These are phyloP conservation scores for Epinotia bilunana DNA, from an alignment of 2,888 invertebrate species.

Conservation along the genomic window DNA sequence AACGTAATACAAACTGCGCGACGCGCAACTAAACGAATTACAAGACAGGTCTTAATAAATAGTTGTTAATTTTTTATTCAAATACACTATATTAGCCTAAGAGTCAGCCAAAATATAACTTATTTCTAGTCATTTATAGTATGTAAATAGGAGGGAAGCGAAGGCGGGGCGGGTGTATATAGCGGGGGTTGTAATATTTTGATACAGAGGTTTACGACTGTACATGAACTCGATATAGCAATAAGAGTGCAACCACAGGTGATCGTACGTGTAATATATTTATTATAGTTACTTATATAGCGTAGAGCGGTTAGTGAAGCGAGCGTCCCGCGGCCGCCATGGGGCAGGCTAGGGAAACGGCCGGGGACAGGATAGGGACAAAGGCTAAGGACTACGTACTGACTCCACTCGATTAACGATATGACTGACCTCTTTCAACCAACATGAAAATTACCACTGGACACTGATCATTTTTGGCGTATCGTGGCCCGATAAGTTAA, in stretches of 20 bases:
- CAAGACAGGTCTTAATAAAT: slow-evolving; percentile 68
- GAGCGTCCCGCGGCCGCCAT: slow-evolving; percentile 34
- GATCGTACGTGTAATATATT: slow-evolving; percentile 62
- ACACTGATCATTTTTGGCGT: neutral
- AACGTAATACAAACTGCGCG: slow-evolving; percentile 25
- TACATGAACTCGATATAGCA: slow-evolving; percentile 63
- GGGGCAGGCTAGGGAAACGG: neutral
- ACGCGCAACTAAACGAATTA: slow-evolving; percentile 74
- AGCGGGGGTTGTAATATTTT: slow-evolving; percentile 51
- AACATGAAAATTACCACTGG: neutral
- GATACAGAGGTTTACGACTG: slow-evolving; percentile 51
- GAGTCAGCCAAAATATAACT: slow-evolving; percentile 56
- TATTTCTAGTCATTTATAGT: slow-evolving; percentile 58
- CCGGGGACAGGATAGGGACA: too few species aligned
- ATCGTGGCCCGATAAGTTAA: neutral
- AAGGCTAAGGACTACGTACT: neutral
- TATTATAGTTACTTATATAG: slow-evolving; percentile 55
- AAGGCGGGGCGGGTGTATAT: slow-evolving; percentile 61
- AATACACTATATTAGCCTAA: slow-evolving; percentile 54
- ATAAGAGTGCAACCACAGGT: slow-evolving; percentile 72
- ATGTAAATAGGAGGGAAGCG: slow-evolving; percentile 71
- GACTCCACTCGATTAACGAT: neutral
- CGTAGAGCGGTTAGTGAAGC: slow-evolving; percentile 40
- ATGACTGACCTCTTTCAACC: neutral
- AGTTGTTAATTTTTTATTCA: slow-evolving; percentile 56